Percentiles rank a stretch among this genome's conserved stretches.
These are phyloP conservation scores for Eledone cirrhosa DNA, from an alignment of 2,888 invertebrate species.

Conservation along the genomic window DNA sequence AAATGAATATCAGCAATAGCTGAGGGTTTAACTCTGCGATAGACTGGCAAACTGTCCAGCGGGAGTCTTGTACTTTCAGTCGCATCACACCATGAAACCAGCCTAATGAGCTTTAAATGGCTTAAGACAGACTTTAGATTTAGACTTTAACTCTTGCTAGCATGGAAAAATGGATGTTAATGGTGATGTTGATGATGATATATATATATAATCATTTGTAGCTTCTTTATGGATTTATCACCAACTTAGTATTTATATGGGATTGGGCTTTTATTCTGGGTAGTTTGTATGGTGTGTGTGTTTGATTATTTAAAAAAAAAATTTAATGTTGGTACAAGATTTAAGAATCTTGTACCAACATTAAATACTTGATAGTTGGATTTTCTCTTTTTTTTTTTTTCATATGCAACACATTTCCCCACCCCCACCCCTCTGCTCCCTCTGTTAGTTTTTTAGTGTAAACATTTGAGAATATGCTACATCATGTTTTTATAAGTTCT, in stretches of 20 bases:
- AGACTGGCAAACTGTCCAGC: too few relatives aligned
- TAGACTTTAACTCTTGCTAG: too few relatives aligned
- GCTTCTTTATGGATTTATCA: slow-evolving; percentile 15
- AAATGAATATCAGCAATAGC: too few relatives aligned
- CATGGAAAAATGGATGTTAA: too few relatives aligned
- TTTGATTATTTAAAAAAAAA: too few relatives aligned
- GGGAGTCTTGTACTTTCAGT: too few relatives aligned
- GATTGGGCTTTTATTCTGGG: neutral
- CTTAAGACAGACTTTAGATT: too few relatives aligned
- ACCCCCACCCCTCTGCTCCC: neutral
- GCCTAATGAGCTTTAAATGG: too few relatives aligned
- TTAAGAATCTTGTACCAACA: neutral
- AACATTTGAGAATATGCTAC: slow-evolving; percentile 22
- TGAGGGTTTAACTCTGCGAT: too few relatives aligned
- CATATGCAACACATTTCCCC: neutral
- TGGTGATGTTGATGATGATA: too few relatives aligned
- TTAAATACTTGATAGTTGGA: neutral
- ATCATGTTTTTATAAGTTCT: slow-evolving; percentile 15
- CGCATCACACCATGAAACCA: too few relatives aligned
- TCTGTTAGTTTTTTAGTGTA: slow-evolving; percentile 9
- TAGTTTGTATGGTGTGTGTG: slow-evolving; percentile 6
- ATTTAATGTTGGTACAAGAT: neutral
- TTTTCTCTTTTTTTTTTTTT: neutral
- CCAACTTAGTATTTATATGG: too few relatives aligned
- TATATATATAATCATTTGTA: neutral